Evolutionary conservation across 2,797 vertebrate species (phyloP).

Genomic region (Triplophysa yarkandensis): DNA sequence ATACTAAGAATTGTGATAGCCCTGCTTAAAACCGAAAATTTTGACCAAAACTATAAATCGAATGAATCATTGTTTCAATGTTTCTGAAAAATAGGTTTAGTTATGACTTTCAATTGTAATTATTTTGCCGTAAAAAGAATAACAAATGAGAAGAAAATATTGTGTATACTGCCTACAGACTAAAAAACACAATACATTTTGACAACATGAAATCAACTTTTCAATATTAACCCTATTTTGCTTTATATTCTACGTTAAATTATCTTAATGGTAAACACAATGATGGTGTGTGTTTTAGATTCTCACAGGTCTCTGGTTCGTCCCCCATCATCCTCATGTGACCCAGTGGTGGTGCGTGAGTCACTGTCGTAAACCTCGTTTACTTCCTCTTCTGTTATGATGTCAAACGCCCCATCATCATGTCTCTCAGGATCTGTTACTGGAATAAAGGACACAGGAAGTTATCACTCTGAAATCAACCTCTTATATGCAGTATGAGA

Average conservation of each 20-base stretch:
- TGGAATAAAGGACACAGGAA: conserved; percentile 49
- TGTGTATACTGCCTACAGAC: too few species aligned
- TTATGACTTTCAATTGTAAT: too few species aligned
- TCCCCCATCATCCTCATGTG: conserved; percentile 73
- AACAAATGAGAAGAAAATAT: too few species aligned
- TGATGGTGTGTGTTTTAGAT: not conserved
- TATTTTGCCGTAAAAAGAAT: not conserved
- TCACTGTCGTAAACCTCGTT: conserved; percentile 88
- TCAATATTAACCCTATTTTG: not conserved
- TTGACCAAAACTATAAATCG: not conserved
- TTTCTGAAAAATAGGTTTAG: too few species aligned
- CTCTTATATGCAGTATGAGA: not conserved
- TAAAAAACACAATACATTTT: too few species aligned
- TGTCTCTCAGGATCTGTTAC: conserved; percentile 74
- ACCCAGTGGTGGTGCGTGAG: conserved; percentile 72
- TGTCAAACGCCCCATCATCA: conserved; percentile 87
- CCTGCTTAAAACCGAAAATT: conserved; percentile 16
- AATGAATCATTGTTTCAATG: too few species aligned
- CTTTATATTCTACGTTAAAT: too few species aligned
- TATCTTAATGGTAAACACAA: too few species aligned
- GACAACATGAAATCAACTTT: too few species aligned
- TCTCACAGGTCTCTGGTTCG: conserved; percentile 82
- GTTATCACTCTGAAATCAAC: not conserved
- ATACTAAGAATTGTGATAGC: not conserved
- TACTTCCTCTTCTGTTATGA: conserved; percentile 95